Evolutionary conservation across 2,113 vertebrate species (phyloP), one percentile per base, ranked within the genome.

Genomic region (Sitta europaea): DNA sequence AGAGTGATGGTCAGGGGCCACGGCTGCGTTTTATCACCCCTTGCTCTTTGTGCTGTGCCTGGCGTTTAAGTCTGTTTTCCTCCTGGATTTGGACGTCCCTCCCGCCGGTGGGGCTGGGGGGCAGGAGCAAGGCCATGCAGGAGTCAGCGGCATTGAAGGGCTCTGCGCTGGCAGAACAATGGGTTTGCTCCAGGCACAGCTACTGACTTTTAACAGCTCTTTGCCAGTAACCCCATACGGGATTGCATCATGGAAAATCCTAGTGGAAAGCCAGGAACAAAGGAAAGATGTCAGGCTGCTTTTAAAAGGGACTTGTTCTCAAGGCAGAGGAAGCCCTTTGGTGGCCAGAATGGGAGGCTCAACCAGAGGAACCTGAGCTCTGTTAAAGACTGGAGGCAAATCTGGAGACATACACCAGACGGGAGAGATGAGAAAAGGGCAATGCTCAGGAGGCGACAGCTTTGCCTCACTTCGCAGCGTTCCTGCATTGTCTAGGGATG

Each of bases 201-300:
- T 96, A 96, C 95, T 94, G 96, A 97, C 95, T 97, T 97, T 88
- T 96, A 94, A 96, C 86, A 96, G 90, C 93, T 94, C 90, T 86
- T 73, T 96, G 92, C 96, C 96, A 97, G 95, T 76, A 96, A 96
- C 65, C 90, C 95, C 93, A 88, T 68, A 94, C 72, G 21, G 95
- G 96, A 90, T 96, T 96, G 95, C 96, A 96, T 96, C 94, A 96
- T 94, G 96, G 96, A 97, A 97, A 97, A 96, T 96, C 92, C 96
- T 96, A 97, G 92, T 88, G 86, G 96, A 96, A 94, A 90, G 96
- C 67, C 88, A 97, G 96, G 82, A 95, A 97, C 96, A 97, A 97
- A 97, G 92, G 68, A 81, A 90, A 96, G 85, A 95, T 95, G 96
- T 95, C 95, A 96, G 88, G 45, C 92, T 93, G 92, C 77, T 96